Conservation (phyloP, 2,888 invertebrate species). For the Trissolcus brochymenae region DNA sequence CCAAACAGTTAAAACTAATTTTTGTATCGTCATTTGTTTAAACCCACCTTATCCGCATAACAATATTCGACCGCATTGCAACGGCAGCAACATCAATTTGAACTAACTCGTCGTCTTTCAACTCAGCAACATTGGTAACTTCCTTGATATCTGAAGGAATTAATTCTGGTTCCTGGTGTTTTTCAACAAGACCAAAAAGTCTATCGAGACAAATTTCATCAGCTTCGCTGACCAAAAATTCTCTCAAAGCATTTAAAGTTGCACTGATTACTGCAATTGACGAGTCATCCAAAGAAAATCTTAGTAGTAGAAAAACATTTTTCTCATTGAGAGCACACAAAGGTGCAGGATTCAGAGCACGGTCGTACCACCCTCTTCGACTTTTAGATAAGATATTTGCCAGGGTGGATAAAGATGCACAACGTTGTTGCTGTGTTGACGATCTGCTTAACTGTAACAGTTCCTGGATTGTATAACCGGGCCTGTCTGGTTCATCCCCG, state of each 20-base stretch:
- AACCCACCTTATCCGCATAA: slow-evolving; percentile 82
- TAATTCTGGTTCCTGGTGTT: slow-evolving; percentile 72
- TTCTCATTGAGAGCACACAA: slow-evolving; percentile 80
- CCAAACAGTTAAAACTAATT: not conserved
- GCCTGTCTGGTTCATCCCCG: slow-evolving; percentile 92
- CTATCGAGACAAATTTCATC: slow-evolving; percentile 88
- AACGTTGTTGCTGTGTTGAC: slow-evolving; percentile 88
- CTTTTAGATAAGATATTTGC: slow-evolving; percentile 86
- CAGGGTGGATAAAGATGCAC: slow-evolving; percentile 86
- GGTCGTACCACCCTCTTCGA: slow-evolving; percentile 86
- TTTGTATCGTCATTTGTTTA: not conserved
- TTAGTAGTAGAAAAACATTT: slow-evolving; percentile 86
- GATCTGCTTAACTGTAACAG: slow-evolving; percentile 88
- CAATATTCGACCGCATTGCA: slow-evolving; percentile 84
- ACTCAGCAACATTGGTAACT: slow-evolving; percentile 79
- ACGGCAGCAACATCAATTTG: slow-evolving; percentile 89
- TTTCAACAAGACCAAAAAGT: slow-evolving; percentile 78
- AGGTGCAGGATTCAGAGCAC: slow-evolving; percentile 84
- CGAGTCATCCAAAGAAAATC: slow-evolving; percentile 92
- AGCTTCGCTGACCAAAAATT: slow-evolving; percentile 84
- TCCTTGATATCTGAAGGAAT: slow-evolving; percentile 69
- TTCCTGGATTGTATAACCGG: slow-evolving; percentile 94
- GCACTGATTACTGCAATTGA: slow-evolving; percentile 84
- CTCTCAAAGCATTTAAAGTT: slow-evolving; percentile 85
- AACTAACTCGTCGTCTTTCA: slow-evolving; percentile 91